A percentile compares a stretch with the other conserved stretches of the same genome.
Evolutionary conservation across 2,113 vertebrate species (phyloP).

Genomic region (Uria lomvia): DNA sequence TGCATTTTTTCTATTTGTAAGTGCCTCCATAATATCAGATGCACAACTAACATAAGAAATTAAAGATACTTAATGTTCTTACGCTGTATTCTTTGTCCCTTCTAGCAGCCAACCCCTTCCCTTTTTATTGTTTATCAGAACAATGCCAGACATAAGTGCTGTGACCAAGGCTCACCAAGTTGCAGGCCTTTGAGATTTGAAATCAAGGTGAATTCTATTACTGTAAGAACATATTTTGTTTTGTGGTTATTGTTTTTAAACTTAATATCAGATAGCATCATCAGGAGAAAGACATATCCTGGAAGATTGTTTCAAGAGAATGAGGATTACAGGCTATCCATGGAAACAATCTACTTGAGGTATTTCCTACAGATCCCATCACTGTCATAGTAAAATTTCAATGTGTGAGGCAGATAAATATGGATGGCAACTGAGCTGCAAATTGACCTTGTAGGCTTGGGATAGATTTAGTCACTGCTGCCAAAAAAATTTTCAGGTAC

Average conservation of each 20-base stretch:
- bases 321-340: not conserved
- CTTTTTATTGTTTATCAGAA: not conserved
- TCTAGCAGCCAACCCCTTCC: not conserved
- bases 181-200: not conserved
- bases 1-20: not conserved
- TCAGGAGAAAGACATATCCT: not conserved
- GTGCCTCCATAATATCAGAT: not conserved
- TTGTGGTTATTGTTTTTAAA: not conserved
- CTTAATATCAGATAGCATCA: not conserved
- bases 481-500: conserved; percentile 63
- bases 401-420: conserved; percentile 50
- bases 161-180: not conserved
- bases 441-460: conserved; percentile 56
- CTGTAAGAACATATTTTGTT: not conserved
- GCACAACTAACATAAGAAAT: not conserved
- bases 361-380: not conserved
- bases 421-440: conserved; percentile 54
- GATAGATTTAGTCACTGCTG: conserved; percentile 54
- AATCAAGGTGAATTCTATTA: not conserved
- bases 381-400: conserved; percentile 27
- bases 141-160: not conserved
- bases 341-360: not conserved
- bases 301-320: not conserved
- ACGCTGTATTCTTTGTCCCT: not conserved
- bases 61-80: not conserved